phyloP scores from a whole-genome alignment of 2,888 invertebrate genomes.

The Erpobdella octoculata region DNA sequence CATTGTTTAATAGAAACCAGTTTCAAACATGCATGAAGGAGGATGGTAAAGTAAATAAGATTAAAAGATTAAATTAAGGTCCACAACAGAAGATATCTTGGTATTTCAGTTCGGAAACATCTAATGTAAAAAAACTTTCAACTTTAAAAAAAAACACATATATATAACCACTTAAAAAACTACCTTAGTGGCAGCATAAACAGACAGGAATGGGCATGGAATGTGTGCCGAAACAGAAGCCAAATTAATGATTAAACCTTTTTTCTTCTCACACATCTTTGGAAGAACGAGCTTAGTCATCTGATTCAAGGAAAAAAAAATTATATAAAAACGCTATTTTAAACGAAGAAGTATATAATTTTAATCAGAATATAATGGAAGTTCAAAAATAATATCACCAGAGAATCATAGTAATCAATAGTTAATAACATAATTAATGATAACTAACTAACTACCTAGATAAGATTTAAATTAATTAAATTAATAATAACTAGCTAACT shows the following conservation, averaged over 20 bases:
- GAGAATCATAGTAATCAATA: background rate
- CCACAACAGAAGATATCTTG: background rate
- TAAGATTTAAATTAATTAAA: too few species aligned
- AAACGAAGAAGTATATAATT: too few species aligned
- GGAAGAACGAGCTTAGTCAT: conserved; percentile 80
- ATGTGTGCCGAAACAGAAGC: conserved; percentile 73
- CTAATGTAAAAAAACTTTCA: background rate
- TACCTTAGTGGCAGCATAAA: conserved; percentile 83
- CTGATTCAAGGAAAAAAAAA: conserved; percentile 39
- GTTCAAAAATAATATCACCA: too few species aligned
- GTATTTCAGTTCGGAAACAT: background rate
- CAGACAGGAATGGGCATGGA: conserved; percentile 72
- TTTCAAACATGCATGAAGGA: too few species aligned
- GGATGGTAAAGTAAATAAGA: too few species aligned
- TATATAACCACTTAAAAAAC: too few species aligned
- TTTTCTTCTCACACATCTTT: conserved; percentile 55
- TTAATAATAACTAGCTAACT: too few species aligned
- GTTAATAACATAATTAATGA: background rate
- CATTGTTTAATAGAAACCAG: too few species aligned
- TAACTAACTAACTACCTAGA: too few species aligned
- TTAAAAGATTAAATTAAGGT: too few species aligned
- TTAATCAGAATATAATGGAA: too few species aligned
- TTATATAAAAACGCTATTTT: background rate
- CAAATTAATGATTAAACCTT: conserved; percentile 80
- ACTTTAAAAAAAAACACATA: background rate